These are phyloP conservation scores for Sitta europaea DNA, from an alignment of 2,113 vertebrate genomes.

Conservation along the genomic window DNA sequence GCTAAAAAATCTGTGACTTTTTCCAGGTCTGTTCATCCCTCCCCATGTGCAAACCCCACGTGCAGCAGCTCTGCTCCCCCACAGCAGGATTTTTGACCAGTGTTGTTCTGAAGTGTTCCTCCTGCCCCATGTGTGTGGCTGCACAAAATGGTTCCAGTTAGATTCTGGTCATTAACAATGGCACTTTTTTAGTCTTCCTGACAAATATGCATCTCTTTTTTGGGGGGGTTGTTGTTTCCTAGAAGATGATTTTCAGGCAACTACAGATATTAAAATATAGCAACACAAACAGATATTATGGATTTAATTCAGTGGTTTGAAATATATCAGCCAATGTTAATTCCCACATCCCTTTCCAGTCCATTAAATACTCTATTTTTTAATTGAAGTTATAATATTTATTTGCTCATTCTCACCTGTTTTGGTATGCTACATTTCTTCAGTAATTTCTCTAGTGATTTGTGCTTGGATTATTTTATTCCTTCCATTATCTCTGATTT, in stretches of 20 bases:
- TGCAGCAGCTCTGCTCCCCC: background rate
- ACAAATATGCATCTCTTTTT: background rate
- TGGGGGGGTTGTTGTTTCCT: background rate
- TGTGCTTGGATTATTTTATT: constrained; percentile 61
- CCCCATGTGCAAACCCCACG: background rate
- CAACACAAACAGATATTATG: constrained; percentile 65
- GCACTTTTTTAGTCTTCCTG: constrained; percentile 34
- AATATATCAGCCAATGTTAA: constrained; percentile 68
- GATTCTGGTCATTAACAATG: background rate
- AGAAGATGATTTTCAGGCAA: constrained; percentile 65
- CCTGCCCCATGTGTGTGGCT: background rate
- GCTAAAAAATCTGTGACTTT: background rate
- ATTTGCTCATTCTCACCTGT: constrained; percentile 74
- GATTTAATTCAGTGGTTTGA: constrained; percentile 67
- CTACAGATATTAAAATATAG: constrained; percentile 59
- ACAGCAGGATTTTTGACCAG: background rate
- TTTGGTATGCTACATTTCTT: constrained; percentile 71
- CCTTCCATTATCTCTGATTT: constrained; percentile 63
- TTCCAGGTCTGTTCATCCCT: background rate
- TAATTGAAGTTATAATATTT: constrained; percentile 80
- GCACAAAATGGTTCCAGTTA: background rate
- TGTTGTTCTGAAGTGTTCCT: background rate
- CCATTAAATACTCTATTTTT: constrained; percentile 77
- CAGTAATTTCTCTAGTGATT: constrained; percentile 77
- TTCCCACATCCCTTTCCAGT: constrained; percentile 72